Evolutionary conservation across 2,797 vertebrate genomes (phyloP).

Genomic region (Gallirallus australis): DNA sequence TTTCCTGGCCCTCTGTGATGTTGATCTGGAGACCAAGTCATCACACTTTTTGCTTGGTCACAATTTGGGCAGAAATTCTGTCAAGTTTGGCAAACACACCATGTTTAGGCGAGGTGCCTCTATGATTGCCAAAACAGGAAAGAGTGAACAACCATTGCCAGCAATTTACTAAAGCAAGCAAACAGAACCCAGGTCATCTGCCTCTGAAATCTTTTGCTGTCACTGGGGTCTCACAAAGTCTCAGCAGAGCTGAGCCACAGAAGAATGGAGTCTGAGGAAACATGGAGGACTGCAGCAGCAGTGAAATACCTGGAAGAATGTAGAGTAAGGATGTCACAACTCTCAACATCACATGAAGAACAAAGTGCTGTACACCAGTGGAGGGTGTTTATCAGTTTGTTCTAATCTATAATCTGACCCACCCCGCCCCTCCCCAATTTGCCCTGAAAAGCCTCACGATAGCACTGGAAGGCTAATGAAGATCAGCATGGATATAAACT

Average conservation of each 20-base stretch:
- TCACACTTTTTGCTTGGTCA: not conserved
- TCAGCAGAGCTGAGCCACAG: not conserved
- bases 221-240: not conserved
- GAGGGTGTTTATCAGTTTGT: not conserved
- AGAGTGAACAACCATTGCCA: not conserved
- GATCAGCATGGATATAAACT: not conserved
- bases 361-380: not conserved
- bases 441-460: not conserved
- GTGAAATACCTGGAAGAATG: not conserved
- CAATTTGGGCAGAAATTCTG: not conserved
- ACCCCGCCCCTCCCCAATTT: not conserved
- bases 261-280: not conserved
- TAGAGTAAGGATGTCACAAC: not conserved
- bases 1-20: not conserved
- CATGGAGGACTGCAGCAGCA: accelerated
- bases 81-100: accelerated
- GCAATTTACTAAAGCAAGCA: not conserved
- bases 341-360: not conserved
- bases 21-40: not conserved
- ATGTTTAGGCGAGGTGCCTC: not conserved
- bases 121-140: not conserved
- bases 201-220: not conserved
- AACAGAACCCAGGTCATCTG: not conserved
- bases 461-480: not conserved
- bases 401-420: not conserved